These are phyloP conservation scores for Pelodiscus sinensis DNA, from an alignment of 2,113 vertebrate species.

Conservation along the genomic window DNA sequence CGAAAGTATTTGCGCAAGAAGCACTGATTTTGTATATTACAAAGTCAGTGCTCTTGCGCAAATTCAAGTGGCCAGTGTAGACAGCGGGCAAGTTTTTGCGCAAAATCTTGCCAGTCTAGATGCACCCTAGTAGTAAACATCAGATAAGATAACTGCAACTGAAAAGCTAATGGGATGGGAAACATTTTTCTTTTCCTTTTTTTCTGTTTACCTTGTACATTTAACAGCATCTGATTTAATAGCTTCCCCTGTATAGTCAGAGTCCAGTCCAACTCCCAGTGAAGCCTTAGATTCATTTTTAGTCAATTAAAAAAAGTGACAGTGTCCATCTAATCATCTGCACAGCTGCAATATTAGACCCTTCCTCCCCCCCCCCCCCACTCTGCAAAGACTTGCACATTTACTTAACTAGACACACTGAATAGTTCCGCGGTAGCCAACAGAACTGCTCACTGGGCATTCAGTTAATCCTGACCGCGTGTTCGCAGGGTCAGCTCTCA, in stretches of 20 bases:
- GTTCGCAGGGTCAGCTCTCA: background rate
- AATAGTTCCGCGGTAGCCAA: background rate
- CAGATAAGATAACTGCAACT: background rate
- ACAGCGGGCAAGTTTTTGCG: too few species aligned
- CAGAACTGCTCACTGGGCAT: background rate
- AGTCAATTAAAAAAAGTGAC: background rate
- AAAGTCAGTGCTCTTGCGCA: too few species aligned
- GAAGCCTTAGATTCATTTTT: background rate
- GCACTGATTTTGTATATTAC: too few species aligned
- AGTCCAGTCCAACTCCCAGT: background rate
- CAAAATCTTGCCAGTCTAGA: too few species aligned
- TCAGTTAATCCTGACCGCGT: background rate
- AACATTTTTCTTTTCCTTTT: too few species aligned
- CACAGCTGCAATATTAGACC: background rate
- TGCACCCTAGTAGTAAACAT: background rate
- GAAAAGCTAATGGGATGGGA: background rate
- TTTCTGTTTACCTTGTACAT: background rate
- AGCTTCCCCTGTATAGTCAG: background rate
- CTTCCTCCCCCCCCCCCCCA: too few species aligned
- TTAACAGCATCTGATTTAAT: rapidly evolving
- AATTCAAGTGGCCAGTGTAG: too few species aligned
- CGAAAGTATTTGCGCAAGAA: too few species aligned
- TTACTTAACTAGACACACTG: background rate
- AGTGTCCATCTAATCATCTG: background rate
- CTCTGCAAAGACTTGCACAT: background rate